Evolutionary conservation across 2,888 invertebrate genomes (phyloP).

Genomic region (Mythimna vitellina): DNA sequence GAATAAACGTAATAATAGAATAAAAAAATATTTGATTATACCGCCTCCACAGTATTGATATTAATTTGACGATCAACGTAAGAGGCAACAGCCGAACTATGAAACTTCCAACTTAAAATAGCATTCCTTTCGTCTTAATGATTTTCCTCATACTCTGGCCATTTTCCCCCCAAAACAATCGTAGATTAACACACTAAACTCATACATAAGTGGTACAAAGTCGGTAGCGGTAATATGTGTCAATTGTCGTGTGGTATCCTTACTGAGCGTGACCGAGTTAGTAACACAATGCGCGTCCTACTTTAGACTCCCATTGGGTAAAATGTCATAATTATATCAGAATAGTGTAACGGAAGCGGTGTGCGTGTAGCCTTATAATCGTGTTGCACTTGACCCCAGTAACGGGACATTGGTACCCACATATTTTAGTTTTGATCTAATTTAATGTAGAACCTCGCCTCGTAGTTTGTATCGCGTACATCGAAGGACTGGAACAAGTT

Average conservation of each 20-base stretch:
- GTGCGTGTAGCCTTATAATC: slow-evolving; percentile 79
- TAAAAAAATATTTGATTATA: no score
- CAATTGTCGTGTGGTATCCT: slow-evolving; percentile 68
- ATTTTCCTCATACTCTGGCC: not conserved
- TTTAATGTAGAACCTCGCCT: slow-evolving; percentile 1
- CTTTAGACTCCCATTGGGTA: slow-evolving; percentile 83
- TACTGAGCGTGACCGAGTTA: slow-evolving; percentile 67
- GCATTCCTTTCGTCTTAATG: not conserved
- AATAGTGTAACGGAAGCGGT: slow-evolving; percentile 87
- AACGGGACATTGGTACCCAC: slow-evolving; percentile 67
- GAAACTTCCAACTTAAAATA: not conserved
- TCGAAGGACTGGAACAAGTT: no score
- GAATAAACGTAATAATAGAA: no score
- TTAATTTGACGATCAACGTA: not conserved
- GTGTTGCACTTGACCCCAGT: slow-evolving; percentile 74
- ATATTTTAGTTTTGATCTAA: slow-evolving; percentile 32
- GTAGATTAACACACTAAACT: slow-evolving; percentile 47
- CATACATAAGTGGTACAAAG: slow-evolving; percentile 57
- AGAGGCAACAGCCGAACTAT: not conserved
- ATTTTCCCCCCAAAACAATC: slow-evolving; percentile 17
- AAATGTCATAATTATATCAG: slow-evolving; percentile 89
- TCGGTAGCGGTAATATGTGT: slow-evolving; percentile 66
- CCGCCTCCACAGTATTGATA: not conserved
- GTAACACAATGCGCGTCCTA: slow-evolving; percentile 69
- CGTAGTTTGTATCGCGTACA: no score